A percentile compares a stretch with the other conserved stretches of the same genome.
Conservation (phyloP, 2,888 invertebrate genomes). For the Tetrapedia diversipes region DNA sequence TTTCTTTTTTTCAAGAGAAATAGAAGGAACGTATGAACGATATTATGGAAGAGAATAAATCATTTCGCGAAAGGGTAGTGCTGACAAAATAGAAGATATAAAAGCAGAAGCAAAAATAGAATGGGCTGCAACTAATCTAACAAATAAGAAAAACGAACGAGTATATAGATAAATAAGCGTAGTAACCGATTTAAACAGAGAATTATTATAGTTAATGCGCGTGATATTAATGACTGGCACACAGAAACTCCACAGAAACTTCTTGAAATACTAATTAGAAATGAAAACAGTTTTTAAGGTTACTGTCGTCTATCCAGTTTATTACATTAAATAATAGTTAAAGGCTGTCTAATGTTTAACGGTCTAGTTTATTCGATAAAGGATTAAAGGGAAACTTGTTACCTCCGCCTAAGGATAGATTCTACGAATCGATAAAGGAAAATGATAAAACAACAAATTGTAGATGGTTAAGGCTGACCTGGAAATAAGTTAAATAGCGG, state of each 20-base stretch:
- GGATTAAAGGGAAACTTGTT: slow-evolving; percentile 62
- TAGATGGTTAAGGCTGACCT: slow-evolving; percentile 61
- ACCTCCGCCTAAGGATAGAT: slow-evolving; percentile 74
- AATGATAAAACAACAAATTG: slow-evolving; percentile 20
- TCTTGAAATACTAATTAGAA: slow-evolving; percentile 58
- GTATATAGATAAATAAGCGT: slow-evolving; percentile 63
- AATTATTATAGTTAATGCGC: slow-evolving; percentile 50
- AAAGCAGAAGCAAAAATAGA: background rate
- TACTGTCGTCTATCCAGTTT: slow-evolving; percentile 62
- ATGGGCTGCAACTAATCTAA: slow-evolving; percentile 43
- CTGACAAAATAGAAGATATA: background rate
- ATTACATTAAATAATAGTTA: slow-evolving; percentile 63
- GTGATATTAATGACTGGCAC: slow-evolving; percentile 18
- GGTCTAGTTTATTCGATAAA: slow-evolving; percentile 73
- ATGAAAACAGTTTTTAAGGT: slow-evolving; percentile 53
- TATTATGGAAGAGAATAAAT: slow-evolving; percentile 11
- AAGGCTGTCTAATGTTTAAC: slow-evolving; percentile 69
- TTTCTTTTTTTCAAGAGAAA: no score
- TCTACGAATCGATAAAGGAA: slow-evolving; percentile 48
- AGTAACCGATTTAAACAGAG: slow-evolving; percentile 49
- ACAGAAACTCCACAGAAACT: slow-evolving; percentile 25
- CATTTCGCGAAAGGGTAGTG: background rate
- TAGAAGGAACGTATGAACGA: slow-evolving; percentile 5
- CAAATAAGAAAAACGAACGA: slow-evolving; percentile 43
- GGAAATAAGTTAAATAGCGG: slow-evolving; percentile 56